These are phyloP conservation scores for Drosophila mettleri DNA, from an alignment of 2,888 invertebrate genomes.

Conservation along the genomic window DNA sequence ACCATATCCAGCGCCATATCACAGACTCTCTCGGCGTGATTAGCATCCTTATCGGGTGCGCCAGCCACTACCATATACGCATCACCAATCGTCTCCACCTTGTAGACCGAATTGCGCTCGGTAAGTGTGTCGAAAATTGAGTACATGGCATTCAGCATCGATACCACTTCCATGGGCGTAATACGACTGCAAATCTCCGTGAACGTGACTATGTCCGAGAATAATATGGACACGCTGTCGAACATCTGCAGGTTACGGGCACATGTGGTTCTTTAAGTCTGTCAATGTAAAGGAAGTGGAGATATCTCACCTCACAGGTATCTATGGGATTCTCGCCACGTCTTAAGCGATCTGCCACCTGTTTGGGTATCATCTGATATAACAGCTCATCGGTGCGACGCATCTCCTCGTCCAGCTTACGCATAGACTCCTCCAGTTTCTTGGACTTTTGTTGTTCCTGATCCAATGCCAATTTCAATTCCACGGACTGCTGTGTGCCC, in stretches of 20 bases:
- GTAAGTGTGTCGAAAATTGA: conserved; percentile 98
- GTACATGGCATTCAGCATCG: conserved; percentile 98
- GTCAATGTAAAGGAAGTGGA: background rate
- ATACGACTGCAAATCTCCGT: conserved; percentile 98
- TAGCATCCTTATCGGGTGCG: conserved; percentile 94
- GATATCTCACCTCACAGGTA: conserved; percentile 93
- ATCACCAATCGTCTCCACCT: conserved; percentile 99
- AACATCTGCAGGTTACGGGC: conserved; percentile 90
- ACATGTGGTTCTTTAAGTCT: background rate
- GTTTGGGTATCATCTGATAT: conserved; percentile 99
- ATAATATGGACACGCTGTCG: conserved; percentile 97
- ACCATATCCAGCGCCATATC: conserved; percentile 99
- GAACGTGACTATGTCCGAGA: conserved; percentile 99
- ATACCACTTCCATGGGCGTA: conserved; percentile 98
- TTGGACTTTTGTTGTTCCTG: conserved; percentile 98
- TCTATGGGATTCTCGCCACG: conserved; percentile 98
- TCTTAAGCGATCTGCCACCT: conserved; percentile 96
- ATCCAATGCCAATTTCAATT: conserved; percentile 96
- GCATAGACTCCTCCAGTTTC: conserved; percentile 98
- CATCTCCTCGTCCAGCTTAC: conserved; percentile 98
- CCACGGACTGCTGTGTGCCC: conserved; percentile 98
- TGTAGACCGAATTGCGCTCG: conserved; percentile 96
- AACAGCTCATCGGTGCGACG: conserved; percentile 96
- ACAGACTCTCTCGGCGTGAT: conserved; percentile 96
- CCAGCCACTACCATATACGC: conserved; percentile 99